Evolutionary conservation across 2,113 vertebrate species (phyloP), one percentile per base, ranked within the genome.

Genomic region (Perca fluviatilis): DNA sequence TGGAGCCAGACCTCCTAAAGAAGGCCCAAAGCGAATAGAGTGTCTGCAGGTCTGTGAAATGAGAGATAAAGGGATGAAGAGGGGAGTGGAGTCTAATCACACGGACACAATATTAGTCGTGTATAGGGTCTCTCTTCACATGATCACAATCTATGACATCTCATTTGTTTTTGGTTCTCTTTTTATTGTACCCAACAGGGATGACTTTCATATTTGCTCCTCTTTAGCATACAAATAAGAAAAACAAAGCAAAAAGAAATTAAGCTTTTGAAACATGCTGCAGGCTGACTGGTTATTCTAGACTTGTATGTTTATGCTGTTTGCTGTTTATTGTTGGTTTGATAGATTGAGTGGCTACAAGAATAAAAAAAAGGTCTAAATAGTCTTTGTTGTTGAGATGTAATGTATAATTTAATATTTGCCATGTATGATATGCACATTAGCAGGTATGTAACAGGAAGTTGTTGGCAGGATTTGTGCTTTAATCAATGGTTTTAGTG

Each of bases 1-100:
- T 96, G 92, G 97, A 98, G 87, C 94, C 96, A 86, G 97, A 96
- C 3, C 85, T 86, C 76, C 86, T 84, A 77, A 91, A 95, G 80
- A 94, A 97, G 94, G 96, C 95, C 85, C 95, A 95, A 78, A 95
- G 91, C 83, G 92, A 95, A 4, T 94, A 91, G 90, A 89, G 77
- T 18, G 0, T 67, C 25, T 51, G 60, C n/a, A 3, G 30, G 18
- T 15, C 56, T 51, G 16, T 36, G 70, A 73, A 46, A 56, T 30
- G 23, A 74, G 27, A 13, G 15, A 54, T 40, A 5, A 36, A 62
- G 74, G 67, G 60, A 72, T 60, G 74, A 68, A 58, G 79, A 86
- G 56, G 60, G 75, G 70, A 73, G 78, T 13, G 51, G 57, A 85
- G 57, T 88, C 47, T 36, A 60, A 89, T 74, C 63, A 84, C 60